Base-by-base conservation (phyloP, 2,797 vertebrate genomes). In the Cryptoblepharus egeriae region DNA sequence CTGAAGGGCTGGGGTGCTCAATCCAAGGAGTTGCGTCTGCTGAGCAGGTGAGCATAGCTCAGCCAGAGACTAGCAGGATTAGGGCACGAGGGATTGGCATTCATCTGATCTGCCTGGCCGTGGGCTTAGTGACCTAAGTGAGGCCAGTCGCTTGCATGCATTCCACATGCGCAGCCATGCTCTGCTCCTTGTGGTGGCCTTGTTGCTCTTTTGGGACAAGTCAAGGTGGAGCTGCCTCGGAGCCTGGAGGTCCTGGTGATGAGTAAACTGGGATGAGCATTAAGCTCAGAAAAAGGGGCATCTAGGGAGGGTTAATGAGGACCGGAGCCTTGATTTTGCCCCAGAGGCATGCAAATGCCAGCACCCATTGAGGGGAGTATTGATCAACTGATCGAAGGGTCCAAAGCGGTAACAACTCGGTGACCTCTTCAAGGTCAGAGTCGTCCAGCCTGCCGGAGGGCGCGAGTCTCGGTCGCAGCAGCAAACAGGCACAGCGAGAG, bases 261-360 rank as follows among this genome's bases (percentile, higher is more conserved):
- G 32, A 15, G 10, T 24, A 26, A 39, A 37, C 6, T 68, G 32
- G 35, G 35, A 3, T 22, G 20, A 39, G 5, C 20, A 24, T 22
- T 68, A 18, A 20, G 64, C 64, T 2, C 16, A 39, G 35, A 7
- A 39, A 22, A 24, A 32, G 32, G 18, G 3, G 20, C n/a, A n/a
- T n/a, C n/a, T n/a, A n/a, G 65, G 35, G 35, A 22, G 20, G 35
- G 65, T 52, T 52, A 5, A 9, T 18, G 18, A 39, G 65, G 35
- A 3, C 20, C 3, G 35, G 65, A 37, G 8, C 8, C 77, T 70
- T 71, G 55, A 60, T 2, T 4, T 11, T 57, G 13, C n/a, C 49
- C 5, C 7, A 6, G n/a, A 24, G 22, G 22, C n/a, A 24, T 30
- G 1, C 13, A 18, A 15, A 2, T 1, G 3, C 2, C 22, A 16